Evolutionary conservation across 2,797 vertebrate species (phyloP).

Genomic region (Echeneis naucrates): DNA sequence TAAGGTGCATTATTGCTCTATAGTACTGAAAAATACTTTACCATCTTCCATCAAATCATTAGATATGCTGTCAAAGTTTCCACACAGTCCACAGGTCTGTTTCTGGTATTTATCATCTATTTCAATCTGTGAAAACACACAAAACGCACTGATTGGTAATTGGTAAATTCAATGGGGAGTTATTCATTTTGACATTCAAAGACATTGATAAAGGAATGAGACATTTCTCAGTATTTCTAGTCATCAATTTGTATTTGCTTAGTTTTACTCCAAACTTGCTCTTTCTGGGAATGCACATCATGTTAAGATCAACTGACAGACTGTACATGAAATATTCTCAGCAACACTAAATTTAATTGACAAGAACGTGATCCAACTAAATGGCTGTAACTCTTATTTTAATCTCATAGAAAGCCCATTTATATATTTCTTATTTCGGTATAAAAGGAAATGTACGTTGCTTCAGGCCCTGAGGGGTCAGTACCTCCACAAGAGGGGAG

Average conservation of each 20-base stretch:
- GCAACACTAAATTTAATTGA: no score
- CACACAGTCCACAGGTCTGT: slow-evolving; percentile 89
- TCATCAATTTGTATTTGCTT: background rate
- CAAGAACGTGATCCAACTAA: no score
- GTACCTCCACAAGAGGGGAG: no score
- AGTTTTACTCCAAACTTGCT: background rate
- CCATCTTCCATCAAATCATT: slow-evolving; percentile 77
- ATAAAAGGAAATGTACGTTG: no score
- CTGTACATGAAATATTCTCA: no score
- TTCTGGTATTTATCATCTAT: slow-evolving; percentile 82
- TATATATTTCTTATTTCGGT: no score
- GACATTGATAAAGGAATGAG: background rate
- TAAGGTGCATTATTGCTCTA: background rate
- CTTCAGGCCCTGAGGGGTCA: no score
- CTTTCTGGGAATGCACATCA: background rate
- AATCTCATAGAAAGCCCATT: no score
- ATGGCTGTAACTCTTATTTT: no score
- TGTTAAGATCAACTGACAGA: no score
- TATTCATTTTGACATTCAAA: background rate
- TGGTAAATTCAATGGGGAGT: background rate
- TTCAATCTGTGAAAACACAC: slow-evolving; percentile 82
- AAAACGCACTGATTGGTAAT: slow-evolving; percentile 4
- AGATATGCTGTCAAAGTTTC: slow-evolving; percentile 84
- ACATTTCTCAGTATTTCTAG: background rate
- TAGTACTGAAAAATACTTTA: slow-evolving; percentile 42